Evolutionary conservation across 2,113 vertebrate species (phyloP).

Genomic region (Gadus chalcogrammus): DNA sequence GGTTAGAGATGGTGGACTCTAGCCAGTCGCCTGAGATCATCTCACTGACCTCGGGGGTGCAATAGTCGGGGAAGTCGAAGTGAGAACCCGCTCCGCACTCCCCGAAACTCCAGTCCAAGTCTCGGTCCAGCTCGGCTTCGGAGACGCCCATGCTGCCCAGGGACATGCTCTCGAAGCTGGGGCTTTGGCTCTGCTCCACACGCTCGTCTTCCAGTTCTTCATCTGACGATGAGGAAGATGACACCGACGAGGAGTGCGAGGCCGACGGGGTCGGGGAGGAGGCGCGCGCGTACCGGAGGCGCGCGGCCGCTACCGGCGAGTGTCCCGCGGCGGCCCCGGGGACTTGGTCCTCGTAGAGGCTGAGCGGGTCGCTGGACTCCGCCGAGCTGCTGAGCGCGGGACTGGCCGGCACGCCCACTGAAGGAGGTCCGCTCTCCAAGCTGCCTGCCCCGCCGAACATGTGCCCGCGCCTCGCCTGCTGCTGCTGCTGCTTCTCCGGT

Average conservation of each 20-base stretch:
- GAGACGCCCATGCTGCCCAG: constrained; percentile 90
- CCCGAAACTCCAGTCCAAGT: constrained; percentile 93
- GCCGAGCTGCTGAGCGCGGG: constrained; percentile 86
- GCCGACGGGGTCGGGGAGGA: constrained; percentile 88
- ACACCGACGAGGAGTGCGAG: constrained; percentile 78
- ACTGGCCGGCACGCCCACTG: constrained; percentile 84
- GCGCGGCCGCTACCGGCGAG: constrained; percentile 70
- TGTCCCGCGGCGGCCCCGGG: constrained; percentile 58
- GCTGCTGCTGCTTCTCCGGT: constrained; percentile 70
- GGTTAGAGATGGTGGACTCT: constrained; percentile 97
- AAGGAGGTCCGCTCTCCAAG: constrained; percentile 78
- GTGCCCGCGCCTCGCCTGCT: constrained; percentile 81
- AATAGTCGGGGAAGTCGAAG: constrained; percentile 99
- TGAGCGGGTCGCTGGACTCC: constrained; percentile 87
- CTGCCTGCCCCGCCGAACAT: constrained; percentile 74
- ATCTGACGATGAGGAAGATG: constrained; percentile 84
- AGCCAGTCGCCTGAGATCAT: constrained; percentile 99
- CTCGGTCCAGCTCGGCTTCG: constrained; percentile 88
- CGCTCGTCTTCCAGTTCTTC: constrained; percentile 97
- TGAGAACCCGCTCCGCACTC: constrained; percentile 92
- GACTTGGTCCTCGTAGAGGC: constrained; percentile 86
- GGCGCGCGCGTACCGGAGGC: constrained; percentile 84
- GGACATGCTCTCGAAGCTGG: constrained; percentile 90
- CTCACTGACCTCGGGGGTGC: constrained; percentile 98
- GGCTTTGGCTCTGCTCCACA: constrained; percentile 86